phyloP scores from a whole-genome alignment of 2,113 vertebrate genomes.

The Takifugu flavidus region DNA sequence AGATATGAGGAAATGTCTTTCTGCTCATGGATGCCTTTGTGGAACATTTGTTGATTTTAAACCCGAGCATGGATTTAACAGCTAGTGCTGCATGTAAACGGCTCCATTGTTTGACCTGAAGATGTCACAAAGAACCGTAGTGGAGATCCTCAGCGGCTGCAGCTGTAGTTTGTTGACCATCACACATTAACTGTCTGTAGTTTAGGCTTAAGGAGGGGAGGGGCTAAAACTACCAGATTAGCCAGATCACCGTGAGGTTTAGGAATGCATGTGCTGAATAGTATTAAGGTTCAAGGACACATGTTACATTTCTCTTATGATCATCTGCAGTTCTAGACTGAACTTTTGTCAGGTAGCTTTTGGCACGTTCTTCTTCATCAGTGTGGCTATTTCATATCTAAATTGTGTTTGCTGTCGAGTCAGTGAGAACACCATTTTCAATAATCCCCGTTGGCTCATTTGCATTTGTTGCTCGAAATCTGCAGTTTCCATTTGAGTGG shows the following conservation, averaged over 20 bases:
- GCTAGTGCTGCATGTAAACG: background rate
- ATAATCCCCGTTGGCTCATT: background rate
- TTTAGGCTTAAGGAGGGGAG: conserved; percentile 69
- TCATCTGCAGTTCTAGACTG: conserved; percentile 13
- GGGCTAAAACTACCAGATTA: conserved; percentile 69
- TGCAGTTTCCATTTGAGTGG: background rate
- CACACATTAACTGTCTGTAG: conserved; percentile 60
- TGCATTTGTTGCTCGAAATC: background rate
- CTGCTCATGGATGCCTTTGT: background rate
- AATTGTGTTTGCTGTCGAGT: too few relatives aligned
- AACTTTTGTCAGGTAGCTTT: background rate
- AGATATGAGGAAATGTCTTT: background rate
- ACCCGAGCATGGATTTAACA: background rate
- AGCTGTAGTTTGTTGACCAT: conserved; percentile 62
- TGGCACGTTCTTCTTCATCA: background rate
- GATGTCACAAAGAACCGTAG: conserved; percentile 4
- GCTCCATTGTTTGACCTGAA: background rate
- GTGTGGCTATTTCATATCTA: background rate
- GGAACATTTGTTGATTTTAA: background rate
- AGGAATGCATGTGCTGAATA: conserved; percentile 56
- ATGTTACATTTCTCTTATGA: conserved; percentile 52
- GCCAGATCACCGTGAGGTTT: conserved; percentile 68
- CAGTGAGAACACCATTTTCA: too few relatives aligned
- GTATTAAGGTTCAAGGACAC: conserved; percentile 76
- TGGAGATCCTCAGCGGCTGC: conserved; percentile 9